phyloP scores from a whole-genome alignment of 2,797 vertebrate genomes.

The Siniperca undulata region DNA sequence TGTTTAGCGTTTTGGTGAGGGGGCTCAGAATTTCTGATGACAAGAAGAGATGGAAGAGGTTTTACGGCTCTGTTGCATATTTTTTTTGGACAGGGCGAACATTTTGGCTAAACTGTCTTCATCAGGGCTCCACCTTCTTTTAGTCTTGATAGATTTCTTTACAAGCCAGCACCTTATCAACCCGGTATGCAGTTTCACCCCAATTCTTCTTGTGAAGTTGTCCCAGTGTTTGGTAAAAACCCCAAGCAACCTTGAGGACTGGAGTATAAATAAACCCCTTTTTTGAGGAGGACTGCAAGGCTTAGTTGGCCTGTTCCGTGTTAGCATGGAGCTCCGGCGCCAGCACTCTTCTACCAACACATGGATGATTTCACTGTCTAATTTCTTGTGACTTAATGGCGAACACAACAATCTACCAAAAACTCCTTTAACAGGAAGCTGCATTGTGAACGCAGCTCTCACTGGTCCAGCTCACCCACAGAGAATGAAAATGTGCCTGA shows the following conservation, averaged over 20 bases:
- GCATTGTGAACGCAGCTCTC: conserved; percentile 18
- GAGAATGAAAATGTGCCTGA: conserved; percentile 41
- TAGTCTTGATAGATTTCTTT: background rate
- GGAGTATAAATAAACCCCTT: background rate
- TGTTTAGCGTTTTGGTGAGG: background rate
- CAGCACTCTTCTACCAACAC: conserved; percentile 16
- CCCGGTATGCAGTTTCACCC: background rate
- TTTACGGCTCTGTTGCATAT: background rate
- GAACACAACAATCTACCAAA: conserved; percentile 25
- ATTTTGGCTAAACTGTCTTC: background rate
- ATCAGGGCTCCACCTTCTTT: background rate
- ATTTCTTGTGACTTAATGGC: background rate
- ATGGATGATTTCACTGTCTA: conserved; percentile 41
- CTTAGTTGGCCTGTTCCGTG: background rate
- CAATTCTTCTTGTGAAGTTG: too few relatives aligned
- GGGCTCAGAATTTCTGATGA: background rate
- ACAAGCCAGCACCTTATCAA: background rate
- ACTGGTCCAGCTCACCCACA: conserved; percentile 25
- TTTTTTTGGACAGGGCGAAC: background rate
- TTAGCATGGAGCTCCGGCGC: conserved; percentile 40
- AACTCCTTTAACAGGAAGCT: conserved; percentile 14
- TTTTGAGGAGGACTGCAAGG: background rate
- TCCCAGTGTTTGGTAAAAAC: background rate
- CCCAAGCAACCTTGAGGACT: background rate
- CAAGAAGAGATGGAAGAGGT: background rate